Base-by-base conservation (phyloP, 2,888 invertebrate species). In the Sepioteuthis lessoniana region DNA sequence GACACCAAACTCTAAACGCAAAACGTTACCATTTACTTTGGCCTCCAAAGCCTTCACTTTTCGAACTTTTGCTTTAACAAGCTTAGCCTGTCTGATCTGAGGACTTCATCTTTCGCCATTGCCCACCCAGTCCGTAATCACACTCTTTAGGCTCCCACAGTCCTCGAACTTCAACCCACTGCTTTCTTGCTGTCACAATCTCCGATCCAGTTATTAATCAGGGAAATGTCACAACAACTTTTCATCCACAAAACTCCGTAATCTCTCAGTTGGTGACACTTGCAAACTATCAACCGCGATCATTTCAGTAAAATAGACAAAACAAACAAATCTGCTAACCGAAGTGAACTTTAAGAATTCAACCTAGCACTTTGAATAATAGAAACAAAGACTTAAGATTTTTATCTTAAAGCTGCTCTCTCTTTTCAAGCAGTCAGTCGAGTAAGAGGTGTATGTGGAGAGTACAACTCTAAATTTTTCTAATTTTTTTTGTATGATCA, bases 1-100 rank as follows among this genome's bases (percentile, higher is more conserved):
- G 76, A 76, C 76, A n/a, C 76, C 35, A n/a, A 76, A 76, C 76
- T 76, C 76, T 76, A 76, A 35, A 76, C n/a, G 76, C 76, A 76
- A n/a, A 76, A 76, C n/a, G n/a, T n/a, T 76, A 76, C 76, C 76
- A 76, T 76, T 76, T 76, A n/a, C 76, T n/a, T n/a, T 10, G 16
- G 16, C 35, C 76, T 76, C 76, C 10, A 3, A 76, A 76, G 76
- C n/a, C 76, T 35, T 76, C n/a, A 76, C 76, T n/a, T 76, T 76
- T n/a, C 35, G 76, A 76, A n/a, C 76, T n/a, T 76, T 76, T n/a
- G 10, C 16, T n/a, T 19, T 76, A 76, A 76, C 76, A 76, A 76
- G 76, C 35, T 76, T 76, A 76, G n/a, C n/a, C 31, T 76, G 76
- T n/a, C 76, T 76, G n/a, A 13, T 76, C n/a, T 16, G 76, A 16